phyloP scores from a whole-genome alignment of 2,888 invertebrate species.

The Platycnemis pennipes region DNA sequence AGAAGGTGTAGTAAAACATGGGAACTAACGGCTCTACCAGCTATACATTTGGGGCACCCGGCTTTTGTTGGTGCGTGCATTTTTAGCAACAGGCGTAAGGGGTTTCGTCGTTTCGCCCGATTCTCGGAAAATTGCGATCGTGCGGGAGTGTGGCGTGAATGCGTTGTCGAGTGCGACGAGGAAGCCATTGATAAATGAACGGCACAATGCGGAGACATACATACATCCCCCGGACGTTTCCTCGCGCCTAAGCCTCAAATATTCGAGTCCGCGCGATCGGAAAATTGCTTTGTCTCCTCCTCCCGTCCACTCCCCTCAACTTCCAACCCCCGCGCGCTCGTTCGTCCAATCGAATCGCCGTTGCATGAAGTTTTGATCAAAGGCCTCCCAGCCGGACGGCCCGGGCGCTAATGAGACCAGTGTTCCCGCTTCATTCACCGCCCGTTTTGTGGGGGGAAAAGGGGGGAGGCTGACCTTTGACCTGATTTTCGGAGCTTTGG shows the following conservation, averaged over 20 bases:
- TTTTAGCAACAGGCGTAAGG: no score
- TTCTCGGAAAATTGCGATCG: no score
- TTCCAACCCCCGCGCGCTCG: background rate
- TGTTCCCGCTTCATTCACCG: background rate
- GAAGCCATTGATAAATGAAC: no score
- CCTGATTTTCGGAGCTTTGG: conserved; percentile 8
- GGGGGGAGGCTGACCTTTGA: background rate
- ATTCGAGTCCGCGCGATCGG: background rate
- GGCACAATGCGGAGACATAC: background rate
- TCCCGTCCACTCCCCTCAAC: no score
- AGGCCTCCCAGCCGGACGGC: background rate
- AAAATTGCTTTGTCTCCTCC: background rate
- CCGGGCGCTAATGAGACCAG: background rate
- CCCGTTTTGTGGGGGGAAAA: background rate
- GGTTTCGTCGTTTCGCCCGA: no score
- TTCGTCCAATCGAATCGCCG: background rate
- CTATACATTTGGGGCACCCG: no score
- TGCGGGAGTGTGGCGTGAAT: no score
- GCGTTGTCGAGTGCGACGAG: no score
- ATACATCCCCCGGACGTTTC: background rate
- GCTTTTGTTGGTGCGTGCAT: no score
- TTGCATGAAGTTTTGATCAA: background rate
- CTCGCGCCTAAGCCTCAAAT: background rate
- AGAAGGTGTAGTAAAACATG: no score
- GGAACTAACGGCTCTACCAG: no score